phyloP scores from a whole-genome alignment of 2,888 invertebrate genomes.

The Volucella zonaria region DNA sequence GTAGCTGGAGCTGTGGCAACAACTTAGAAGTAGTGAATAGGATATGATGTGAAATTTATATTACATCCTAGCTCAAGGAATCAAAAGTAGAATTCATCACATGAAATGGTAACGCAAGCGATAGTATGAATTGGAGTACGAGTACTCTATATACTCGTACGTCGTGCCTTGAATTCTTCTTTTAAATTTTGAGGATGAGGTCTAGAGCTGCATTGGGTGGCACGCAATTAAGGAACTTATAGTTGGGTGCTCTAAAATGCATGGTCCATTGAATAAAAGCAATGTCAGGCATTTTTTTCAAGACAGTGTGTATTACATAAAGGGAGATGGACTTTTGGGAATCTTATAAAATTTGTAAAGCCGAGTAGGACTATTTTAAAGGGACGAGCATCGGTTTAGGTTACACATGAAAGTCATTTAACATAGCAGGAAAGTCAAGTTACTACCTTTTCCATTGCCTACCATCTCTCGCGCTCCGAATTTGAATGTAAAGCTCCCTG shows the following conservation, averaged over 20 bases:
- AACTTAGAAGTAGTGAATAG: constrained; percentile 57
- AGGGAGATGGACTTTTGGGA: too few relatives aligned
- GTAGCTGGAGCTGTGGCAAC: constrained; percentile 36
- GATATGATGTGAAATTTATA: constrained; percentile 68
- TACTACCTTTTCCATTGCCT: too few relatives aligned
- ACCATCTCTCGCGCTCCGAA: too few relatives aligned
- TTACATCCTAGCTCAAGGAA: constrained; percentile 54
- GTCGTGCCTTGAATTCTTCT: constrained; percentile 44
- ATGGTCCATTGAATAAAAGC: constrained; percentile 26
- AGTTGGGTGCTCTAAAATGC: constrained; percentile 26
- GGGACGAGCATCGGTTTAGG: too few relatives aligned
- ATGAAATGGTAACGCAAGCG: constrained; percentile 4
- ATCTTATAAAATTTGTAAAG: too few relatives aligned
- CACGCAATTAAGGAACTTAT: constrained; percentile 43
- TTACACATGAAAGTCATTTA: too few relatives aligned
- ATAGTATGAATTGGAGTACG: not conserved
- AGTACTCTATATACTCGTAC: not conserved
- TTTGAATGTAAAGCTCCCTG: too few relatives aligned
- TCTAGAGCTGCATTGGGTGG: constrained; percentile 29
- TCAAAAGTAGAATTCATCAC: constrained; percentile 70
- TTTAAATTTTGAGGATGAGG: not conserved
- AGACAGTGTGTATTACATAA: constrained; percentile 14
- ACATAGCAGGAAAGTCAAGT: too few relatives aligned
- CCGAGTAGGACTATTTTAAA: too few relatives aligned
- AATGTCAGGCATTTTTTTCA: not conserved